Conservation (phyloP, 2,113 vertebrate genomes). For the Dendropsophus ebraccatus region DNA sequence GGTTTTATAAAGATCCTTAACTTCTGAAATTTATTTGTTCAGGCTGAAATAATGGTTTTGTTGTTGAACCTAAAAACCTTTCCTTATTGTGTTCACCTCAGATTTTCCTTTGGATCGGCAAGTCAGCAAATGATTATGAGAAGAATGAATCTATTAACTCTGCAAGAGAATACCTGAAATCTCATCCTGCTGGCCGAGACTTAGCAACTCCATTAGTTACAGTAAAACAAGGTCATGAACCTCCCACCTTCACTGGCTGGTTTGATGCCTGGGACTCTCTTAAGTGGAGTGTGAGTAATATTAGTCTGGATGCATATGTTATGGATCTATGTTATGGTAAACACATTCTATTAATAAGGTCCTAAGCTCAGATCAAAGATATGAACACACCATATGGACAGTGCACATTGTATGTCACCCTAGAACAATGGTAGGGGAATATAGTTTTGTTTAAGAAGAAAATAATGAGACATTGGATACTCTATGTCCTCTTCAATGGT, state of each 20-base stretch:
- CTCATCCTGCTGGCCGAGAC: conserved; percentile 83
- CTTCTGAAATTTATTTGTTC: not conserved
- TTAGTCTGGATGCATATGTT: too few relatives aligned
- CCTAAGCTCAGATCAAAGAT: not conserved
- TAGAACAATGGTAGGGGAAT: not conserved
- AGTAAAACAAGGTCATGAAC: conserved; percentile 86
- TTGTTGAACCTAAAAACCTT: not conserved
- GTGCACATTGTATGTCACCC: too few relatives aligned
- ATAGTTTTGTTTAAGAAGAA: not conserved
- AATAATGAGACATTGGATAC: too few relatives aligned
- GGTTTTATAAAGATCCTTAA: too few relatives aligned
- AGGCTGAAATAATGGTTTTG: not conserved
- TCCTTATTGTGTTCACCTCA: conserved; percentile 57
- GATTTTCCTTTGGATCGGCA: conserved; percentile 90
- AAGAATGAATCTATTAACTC: conserved; percentile 75
- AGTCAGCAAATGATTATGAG: conserved; percentile 78
- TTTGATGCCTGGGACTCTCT: conserved; percentile 90
- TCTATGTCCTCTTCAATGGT: too few relatives aligned
- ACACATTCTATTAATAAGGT: not conserved
- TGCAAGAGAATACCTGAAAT: conserved; percentile 79
- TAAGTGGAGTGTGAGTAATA: conserved; percentile 88
- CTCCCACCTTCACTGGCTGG: conserved; percentile 90
- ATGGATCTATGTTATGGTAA: not conserved
- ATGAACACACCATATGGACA: not conserved
- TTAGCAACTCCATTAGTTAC: conserved; percentile 75